A percentile compares a stretch with the other conserved stretches of the same genome.
Evolutionary conservation across 2,888 invertebrate genomes (phyloP).

Genomic region (Allolobophora icterica): DNA sequence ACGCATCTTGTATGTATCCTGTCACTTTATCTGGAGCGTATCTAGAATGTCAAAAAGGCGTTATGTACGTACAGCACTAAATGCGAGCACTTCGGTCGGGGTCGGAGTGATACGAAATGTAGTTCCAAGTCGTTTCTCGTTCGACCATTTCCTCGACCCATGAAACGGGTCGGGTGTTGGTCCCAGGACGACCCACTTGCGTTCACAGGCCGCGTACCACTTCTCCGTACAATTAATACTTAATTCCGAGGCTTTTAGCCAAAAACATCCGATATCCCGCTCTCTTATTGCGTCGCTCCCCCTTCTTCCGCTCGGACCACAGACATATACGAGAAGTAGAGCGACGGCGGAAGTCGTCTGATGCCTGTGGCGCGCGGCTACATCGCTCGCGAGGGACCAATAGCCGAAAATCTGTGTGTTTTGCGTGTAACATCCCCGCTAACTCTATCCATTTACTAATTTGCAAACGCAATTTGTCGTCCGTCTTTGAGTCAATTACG

Average conservation of each 20-base stretch:
- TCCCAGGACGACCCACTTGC: background rate
- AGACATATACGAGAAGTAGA: background rate
- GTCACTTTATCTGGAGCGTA: background rate
- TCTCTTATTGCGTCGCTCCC: background rate
- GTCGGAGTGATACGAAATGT: background rate
- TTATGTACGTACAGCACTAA: background rate
- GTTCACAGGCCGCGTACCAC: background rate
- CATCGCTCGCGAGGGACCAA: background rate
- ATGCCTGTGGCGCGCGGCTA: background rate
- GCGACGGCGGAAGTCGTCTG: conserved; percentile 9
- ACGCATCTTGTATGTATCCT: too few relatives aligned
- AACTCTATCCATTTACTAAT: conserved; percentile 28
- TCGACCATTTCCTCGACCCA: background rate
- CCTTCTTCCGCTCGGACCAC: background rate
- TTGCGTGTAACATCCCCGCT: conserved; percentile 20
- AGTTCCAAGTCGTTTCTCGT: background rate
- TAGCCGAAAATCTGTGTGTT: conserved; percentile 27
- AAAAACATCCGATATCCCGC: background rate
- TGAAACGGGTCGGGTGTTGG: background rate
- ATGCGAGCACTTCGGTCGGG: background rate
- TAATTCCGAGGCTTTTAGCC: background rate
- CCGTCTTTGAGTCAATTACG: conserved; percentile 24
- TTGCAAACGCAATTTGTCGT: conserved; percentile 26
- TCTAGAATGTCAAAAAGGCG: background rate
- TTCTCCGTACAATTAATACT: conserved; percentile 19